Percentiles rank a stretch among this genome's conserved stretches.
These are phyloP conservation scores for Pseudococcus longispinus DNA, from an alignment of 2,888 invertebrate species.

Conservation along the genomic window DNA sequence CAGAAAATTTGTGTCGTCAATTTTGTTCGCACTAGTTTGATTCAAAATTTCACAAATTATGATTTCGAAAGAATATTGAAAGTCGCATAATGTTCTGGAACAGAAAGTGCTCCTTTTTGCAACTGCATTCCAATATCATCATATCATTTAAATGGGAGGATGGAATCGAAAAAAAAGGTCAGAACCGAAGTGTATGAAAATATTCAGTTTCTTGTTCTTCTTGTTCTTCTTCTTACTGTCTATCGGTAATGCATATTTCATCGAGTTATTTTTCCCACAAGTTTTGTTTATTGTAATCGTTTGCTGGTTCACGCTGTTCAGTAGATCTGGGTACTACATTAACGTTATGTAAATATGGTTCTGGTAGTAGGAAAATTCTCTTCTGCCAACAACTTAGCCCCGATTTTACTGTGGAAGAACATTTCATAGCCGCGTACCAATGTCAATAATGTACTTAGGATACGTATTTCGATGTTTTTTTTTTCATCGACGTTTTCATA, in stretches of 20 bases:
- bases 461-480: neutral
- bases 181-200: no score
- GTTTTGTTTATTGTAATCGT: neutral
- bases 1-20: no score
- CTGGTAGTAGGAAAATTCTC: neutral
- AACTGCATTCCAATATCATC: no score
- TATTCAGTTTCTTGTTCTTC: no score
- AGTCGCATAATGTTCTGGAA: no score
- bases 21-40: no score
- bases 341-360: neutral
- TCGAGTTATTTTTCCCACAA: neutral
- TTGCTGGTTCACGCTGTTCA: neutral
- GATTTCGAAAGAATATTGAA: no score
- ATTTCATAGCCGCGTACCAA: neutral
- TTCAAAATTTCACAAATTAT: no score
- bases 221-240: neutral
- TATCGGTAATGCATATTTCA: neutral
- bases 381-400: neutral
- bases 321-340: neutral
- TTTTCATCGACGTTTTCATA: neutral
- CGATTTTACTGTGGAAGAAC: neutral
- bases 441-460: neutral
- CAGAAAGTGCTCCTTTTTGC: no score
- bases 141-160: no score
- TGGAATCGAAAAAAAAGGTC: no score